Evolutionary conservation across 1,140 invertebrate species (phyloP), one percentile per base, ranked within the genome.

Genomic region (Spodoptera frugiperda): DNA sequence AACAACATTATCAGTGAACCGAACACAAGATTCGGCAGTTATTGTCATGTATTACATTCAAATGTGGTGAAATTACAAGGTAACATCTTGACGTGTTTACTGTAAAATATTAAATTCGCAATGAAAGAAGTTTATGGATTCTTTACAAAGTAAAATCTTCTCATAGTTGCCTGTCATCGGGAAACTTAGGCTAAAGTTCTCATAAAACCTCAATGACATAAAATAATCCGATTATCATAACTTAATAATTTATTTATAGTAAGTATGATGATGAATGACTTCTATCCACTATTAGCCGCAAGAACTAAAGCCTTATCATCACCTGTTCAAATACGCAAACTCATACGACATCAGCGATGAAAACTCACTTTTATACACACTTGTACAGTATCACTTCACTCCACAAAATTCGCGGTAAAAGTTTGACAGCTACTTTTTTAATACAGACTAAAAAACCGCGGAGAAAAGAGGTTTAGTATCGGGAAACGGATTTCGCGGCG

Each of bases 281-380:
- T 63, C 33, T 44, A 67, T 49, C 49, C 46, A 67, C 44, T 12
- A 65, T 65, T 17, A 65, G 44, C 39, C 61, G 15, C 17, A 48
- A 25, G 33, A 63, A 67, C 49, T 49, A 48, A 25, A 25, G 19
- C 9, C 63, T 48, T 61, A 61, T 59, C 30, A 61, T 73, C 87
- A 90, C 82, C 84, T 90, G 87, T 84, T 80, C 77, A 89, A 90
- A 90, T 84, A 86, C 78, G 83, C 82, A 85, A 85, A 87, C 82
- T 84, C 86, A 88, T 82, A 48, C 81, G 80, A 80, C 77, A 81
- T 67, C 55, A 78, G 19, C 19, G 30, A 72, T 25, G 4, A 59
- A 54, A 54, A 54, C 30, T 53, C 67, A 70, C 51, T 54, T 39
- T 17, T 59, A 6, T 74, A 30, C 25, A 67, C 73, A 65, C 82